Base-by-base conservation (phyloP, 2,888 invertebrate species). In the Uloborus plumipes region DNA sequence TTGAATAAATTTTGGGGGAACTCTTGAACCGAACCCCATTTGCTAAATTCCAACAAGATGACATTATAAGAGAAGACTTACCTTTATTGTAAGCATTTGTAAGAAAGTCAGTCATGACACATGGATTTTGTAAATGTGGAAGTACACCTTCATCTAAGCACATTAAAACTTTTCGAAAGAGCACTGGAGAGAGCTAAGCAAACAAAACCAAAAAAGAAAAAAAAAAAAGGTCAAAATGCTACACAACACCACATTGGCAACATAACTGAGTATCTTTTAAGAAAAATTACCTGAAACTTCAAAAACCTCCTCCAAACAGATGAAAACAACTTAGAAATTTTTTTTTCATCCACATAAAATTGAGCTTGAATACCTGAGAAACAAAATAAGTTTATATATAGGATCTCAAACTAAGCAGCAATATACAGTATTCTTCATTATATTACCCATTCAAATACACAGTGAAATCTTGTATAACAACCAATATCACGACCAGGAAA, bases 71-170 rank as follows among this genome's bases (percentile, higher is more conserved):
- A 49, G 18, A 66, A 16, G 82, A 88, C 87, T 88, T 88, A 93
- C 94, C 94, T 65, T 93, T 92, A 88, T 96, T 94, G 85, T 97
- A 92, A 0, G 96, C 95, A 87, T 95, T 94, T 91, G 96, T 95
- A 26, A 98, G 91, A 90, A 97, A 97, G 89, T 98, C 98, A 2
- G 96, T 95, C 86, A 97, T 91, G 84, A 94, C 90, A 74, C 96
- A 91, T 14, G 98, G 97, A 87, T 93, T 93, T 55, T 93, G 92
- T 86, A 98, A 91, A 89, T 95, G 92, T 20, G 93, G 92, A 90
- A 98, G 91, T 39, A 97, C 92, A 74, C 94, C 91, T 88, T 97
- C 96, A 70, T 97, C 92, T 15, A 98, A 90, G 73, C 95, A 92
- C 84, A 95, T 91, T 59, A 98, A 90, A 73, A 96, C 91, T 86